phyloP scores from a whole-genome alignment of 2,888 invertebrate genomes.

The Eremobia ochroleuca region DNA sequence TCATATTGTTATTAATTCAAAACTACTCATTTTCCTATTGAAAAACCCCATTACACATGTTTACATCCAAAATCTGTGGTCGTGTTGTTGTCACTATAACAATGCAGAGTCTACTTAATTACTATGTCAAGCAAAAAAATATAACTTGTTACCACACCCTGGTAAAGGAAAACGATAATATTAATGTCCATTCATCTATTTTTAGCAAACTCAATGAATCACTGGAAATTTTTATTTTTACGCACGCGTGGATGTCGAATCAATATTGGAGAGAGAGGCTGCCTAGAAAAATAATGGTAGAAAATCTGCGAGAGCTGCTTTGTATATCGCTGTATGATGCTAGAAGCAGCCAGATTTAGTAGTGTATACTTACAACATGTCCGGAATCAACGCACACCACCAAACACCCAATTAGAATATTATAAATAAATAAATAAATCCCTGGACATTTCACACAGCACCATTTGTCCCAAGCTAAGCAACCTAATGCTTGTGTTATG shows the following conservation, averaged over 20 bases:
- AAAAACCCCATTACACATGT: neutral
- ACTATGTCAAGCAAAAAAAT: neutral
- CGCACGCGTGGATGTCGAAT: constrained; percentile 7
- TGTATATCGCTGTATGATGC: neutral
- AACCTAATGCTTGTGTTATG: too few relatives aligned
- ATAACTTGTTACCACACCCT: constrained; percentile 6
- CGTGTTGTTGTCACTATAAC: constrained; percentile 10
- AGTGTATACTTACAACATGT: too few relatives aligned
- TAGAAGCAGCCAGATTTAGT: neutral
- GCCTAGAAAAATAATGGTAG: neutral
- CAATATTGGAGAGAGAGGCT: constrained; percentile 17
- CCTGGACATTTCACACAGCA: too few relatives aligned
- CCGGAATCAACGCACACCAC: too few relatives aligned
- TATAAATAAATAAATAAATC: too few relatives aligned
- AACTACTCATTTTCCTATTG: neutral
- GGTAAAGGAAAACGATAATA: constrained; percentile 41
- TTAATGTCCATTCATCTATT: constrained; percentile 50
- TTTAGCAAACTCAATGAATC: constrained; percentile 50
- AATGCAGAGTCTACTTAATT: constrained; percentile 1
- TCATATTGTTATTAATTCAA: neutral
- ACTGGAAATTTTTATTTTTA: constrained; percentile 41
- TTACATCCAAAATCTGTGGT: constrained; percentile 2
- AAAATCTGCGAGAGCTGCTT: neutral
- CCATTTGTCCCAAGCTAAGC: too few relatives aligned
- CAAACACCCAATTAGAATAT: too few relatives aligned